phyloP scores from a whole-genome alignment of 2,797 vertebrate species.

The Lithobates sylvaticus region DNA sequence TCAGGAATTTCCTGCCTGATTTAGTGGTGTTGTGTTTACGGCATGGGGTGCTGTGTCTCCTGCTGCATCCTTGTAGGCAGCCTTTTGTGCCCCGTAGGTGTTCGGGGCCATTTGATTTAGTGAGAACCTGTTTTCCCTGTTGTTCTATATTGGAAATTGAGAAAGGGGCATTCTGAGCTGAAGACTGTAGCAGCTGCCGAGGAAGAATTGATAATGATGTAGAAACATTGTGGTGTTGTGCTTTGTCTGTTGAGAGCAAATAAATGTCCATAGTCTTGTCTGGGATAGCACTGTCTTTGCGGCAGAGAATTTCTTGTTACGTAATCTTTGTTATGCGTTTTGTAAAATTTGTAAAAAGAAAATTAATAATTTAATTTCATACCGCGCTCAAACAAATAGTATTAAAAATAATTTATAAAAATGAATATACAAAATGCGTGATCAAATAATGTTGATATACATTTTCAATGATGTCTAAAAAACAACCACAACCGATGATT shows the following conservation, averaged over 20 bases:
- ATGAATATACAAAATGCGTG: too few relatives aligned
- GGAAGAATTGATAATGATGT: background rate
- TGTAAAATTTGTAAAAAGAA: too few relatives aligned
- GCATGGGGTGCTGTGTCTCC: conserved; percentile 45
- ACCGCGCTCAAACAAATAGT: too few relatives aligned
- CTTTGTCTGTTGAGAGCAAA: background rate
- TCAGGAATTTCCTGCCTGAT: conserved; percentile 57
- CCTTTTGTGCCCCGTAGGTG: conserved; percentile 66
- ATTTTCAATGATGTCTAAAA: too few relatives aligned
- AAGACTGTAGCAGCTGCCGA: conserved; percentile 26
- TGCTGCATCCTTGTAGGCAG: conserved; percentile 62
- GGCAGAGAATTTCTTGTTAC: background rate
- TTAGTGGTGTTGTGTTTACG: conserved; percentile 50
- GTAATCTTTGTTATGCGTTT: background rate
- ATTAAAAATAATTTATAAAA: too few relatives aligned
- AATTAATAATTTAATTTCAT: too few relatives aligned
- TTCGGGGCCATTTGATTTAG: conserved; percentile 56
- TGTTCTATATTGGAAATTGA: conserved; percentile 62
- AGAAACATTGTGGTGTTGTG: background rate
- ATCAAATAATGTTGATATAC: too few relatives aligned
- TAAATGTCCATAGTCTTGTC: background rate
- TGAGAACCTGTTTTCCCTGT: conserved; percentile 67
- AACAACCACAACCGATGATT: too few relatives aligned
- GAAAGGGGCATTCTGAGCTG: background rate
- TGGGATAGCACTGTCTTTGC: background rate